Conservation (phyloP, 2,888 invertebrate genomes). For the Linyphia triangularis region DNA sequence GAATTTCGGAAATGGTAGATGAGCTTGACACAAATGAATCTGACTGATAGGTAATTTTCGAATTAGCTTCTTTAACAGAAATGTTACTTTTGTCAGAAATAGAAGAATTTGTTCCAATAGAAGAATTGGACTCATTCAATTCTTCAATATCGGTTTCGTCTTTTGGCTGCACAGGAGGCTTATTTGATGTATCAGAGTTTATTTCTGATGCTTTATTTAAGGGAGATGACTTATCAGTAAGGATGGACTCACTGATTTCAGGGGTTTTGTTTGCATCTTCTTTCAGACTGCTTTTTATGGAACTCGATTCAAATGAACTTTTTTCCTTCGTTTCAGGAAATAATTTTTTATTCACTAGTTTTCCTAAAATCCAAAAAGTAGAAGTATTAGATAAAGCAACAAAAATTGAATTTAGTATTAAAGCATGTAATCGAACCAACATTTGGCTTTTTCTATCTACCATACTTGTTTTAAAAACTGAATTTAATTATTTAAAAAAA, state of each 20-base stretch:
- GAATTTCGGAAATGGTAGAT: not conserved
- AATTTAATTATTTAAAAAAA: not conserved
- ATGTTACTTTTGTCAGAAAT: conserved; percentile 7
- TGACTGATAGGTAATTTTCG: conserved; percentile 32
- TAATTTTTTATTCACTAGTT: conserved; percentile 27
- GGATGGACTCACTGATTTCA: not conserved
- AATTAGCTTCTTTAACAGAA: conserved; percentile 1
- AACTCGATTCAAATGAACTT: not conserved
- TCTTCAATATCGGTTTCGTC: conserved; percentile 47
- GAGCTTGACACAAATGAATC: conserved; percentile 54
- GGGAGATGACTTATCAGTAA: conserved; percentile 11
- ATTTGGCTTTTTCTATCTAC: too few species aligned
- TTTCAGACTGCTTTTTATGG: not conserved
- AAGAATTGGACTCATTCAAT: conserved; percentile 23
- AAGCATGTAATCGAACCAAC: too few species aligned
- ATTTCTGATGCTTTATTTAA: not conserved
- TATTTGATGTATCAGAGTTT: not conserved
- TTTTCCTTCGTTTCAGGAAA: conserved; percentile 27
- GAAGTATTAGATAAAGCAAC: not conserved
- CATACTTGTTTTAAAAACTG: not conserved
- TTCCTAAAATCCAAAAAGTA: conserved; percentile 4
- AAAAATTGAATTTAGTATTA: not conserved
- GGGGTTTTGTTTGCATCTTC: not conserved
- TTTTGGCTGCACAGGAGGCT: conserved; percentile 10
- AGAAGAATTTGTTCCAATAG: conserved; percentile 13